phyloP scores from a whole-genome alignment of 2,888 invertebrate genomes.

The Catocala fraxini region DNA sequence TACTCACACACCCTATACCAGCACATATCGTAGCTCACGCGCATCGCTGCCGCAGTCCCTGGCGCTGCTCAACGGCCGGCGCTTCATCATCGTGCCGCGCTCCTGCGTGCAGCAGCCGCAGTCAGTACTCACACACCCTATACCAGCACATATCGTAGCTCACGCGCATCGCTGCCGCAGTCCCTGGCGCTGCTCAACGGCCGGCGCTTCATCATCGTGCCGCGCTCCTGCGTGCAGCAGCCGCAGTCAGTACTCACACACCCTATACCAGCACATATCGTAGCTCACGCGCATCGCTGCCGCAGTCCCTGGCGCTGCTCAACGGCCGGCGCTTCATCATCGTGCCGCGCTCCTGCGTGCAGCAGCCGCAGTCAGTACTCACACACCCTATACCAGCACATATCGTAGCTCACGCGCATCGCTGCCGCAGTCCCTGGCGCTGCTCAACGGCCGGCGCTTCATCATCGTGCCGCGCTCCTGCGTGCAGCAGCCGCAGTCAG shows the following conservation, averaged over 20 bases:
- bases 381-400: no score
- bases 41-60: conserved; percentile 65
- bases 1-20: not conserved
- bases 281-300: no score
- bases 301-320: conserved; percentile 86
- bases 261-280: no score
- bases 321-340: conserved; percentile 78
- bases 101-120: conserved; percentile 56
- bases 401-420: no score
- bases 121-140: conserved; percentile 10
- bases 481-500: conserved; percentile 40
- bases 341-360: conserved; percentile 80
- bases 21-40: no score
- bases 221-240: conserved; percentile 75
- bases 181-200: conserved; percentile 89
- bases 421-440: conserved; percentile 77
- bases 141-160: no score
- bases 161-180: conserved; percentile 41
- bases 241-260: conserved; percentile 25
- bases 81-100: conserved; percentile 81
- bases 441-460: conserved; percentile 86
- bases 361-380: conserved; percentile 35
- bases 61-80: conserved; percentile 88
- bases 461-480: conserved; percentile 81
- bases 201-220: conserved; percentile 65